Conservation (phyloP, 1,140 invertebrate genomes). For the Pachyrhynchus sulphureomaculatus region DNA sequence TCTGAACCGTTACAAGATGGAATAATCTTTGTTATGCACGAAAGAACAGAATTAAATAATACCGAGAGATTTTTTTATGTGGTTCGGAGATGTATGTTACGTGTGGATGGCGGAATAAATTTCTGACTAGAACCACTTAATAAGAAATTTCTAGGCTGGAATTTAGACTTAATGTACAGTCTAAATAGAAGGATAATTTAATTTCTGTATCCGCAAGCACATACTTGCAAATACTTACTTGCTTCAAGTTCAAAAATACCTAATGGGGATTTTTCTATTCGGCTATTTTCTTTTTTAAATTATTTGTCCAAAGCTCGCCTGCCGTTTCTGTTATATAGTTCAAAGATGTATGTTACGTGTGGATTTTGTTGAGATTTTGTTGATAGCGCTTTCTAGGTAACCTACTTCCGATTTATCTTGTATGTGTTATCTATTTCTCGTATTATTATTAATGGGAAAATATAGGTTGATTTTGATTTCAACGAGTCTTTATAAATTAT, state of each 20-base stretch:
- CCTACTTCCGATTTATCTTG: constrained; percentile 8
- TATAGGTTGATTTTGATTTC: constrained; percentile 3
- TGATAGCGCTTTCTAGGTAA: constrained; percentile 5
- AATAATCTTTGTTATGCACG: constrained; percentile 14
- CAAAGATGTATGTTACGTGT: not conserved
- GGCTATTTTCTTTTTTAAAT: too few species aligned
- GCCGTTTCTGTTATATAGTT: not conserved
- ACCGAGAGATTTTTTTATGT: not conserved
- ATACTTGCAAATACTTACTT: too few species aligned
- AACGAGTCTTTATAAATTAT: not conserved
- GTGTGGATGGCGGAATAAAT: too few species aligned
- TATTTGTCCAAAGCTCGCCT: too few species aligned
- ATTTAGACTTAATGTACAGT: too few species aligned
- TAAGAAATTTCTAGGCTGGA: too few species aligned
- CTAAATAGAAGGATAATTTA: too few species aligned
- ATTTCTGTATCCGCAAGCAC: too few species aligned
- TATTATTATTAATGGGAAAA: not conserved
- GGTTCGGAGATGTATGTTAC: not conserved
- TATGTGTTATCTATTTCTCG: not conserved
- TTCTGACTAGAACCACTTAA: too few species aligned
- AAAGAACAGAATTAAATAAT: constrained; percentile 15
- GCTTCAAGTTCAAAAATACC: too few species aligned
- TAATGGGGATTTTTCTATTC: too few species aligned
- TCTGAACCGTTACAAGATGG: constrained; percentile 8
- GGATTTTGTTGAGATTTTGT: constrained; percentile 1